A percentile compares a stretch with the other conserved stretches of the same genome.
Evolutionary conservation across 1,140 invertebrate genomes (phyloP).

Genomic region (Drosophila athabasca): DNA sequence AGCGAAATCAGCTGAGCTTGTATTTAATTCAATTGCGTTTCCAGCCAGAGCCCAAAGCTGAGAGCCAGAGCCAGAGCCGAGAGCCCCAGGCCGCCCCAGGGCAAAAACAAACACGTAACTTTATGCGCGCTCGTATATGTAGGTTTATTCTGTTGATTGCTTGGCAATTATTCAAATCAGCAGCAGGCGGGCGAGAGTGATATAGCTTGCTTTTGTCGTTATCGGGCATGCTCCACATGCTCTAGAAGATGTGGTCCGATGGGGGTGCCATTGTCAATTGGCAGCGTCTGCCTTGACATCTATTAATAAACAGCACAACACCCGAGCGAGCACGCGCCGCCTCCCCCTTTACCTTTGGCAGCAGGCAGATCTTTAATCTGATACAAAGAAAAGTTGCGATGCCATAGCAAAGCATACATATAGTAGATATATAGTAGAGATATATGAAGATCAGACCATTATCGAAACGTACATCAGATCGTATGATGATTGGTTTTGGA

Average conservation of each 20-base stretch:
- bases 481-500: slow-evolving; percentile 57
- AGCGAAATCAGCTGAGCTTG: slow-evolving; percentile 46
- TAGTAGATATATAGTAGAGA: too few species aligned
- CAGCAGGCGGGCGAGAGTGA: slow-evolving; percentile 4
- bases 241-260: slow-evolving; percentile 40
- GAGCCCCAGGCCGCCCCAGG: too few species aligned
- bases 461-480: slow-evolving; percentile 2
- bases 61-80: neutral
- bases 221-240: slow-evolving; percentile 39
- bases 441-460: too few species aligned
- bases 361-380: slow-evolving; percentile 17
- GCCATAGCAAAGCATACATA: neutral
- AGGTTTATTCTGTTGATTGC: slow-evolving; percentile 7
- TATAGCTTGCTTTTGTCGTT: slow-evolving; percentile 9
- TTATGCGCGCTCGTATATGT: slow-evolving; percentile 1
- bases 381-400: slow-evolving; percentile 8
- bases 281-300: slow-evolving; percentile 9
- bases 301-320: slow-evolving; percentile 38
- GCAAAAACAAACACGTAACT: slow-evolving; percentile 4
- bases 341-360: neutral
- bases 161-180: slow-evolving; percentile 22
- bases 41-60: slow-evolving; percentile 5
- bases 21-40: slow-evolving; percentile 42
- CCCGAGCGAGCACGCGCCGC: slow-evolving; percentile 6
- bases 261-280: slow-evolving; percentile 50